phyloP scores from a whole-genome alignment of 1,140 invertebrate genomes.

The Micrasema longulum region DNA sequence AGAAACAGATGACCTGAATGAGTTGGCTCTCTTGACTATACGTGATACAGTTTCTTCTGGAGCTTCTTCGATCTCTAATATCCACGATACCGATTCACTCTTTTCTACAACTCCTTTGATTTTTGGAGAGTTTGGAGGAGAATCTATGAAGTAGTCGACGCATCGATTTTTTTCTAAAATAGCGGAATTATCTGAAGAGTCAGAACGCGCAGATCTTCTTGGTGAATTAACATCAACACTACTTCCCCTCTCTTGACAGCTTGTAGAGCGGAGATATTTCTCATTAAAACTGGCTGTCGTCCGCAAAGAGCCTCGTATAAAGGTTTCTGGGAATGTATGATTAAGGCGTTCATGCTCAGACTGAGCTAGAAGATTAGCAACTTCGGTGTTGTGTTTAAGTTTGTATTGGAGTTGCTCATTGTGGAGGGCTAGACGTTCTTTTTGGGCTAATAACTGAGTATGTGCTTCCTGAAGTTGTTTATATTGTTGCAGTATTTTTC shows the following conservation, averaged over 20 bases:
- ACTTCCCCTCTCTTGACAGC: conserved; percentile 37
- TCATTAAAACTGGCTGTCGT: conserved; percentile 53
- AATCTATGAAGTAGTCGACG: conserved; percentile 54
- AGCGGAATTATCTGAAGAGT: conserved; percentile 34
- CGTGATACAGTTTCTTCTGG: conserved; percentile 73
- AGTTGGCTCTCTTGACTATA: conserved; percentile 69
- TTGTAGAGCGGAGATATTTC: conserved; percentile 45
- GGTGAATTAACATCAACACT: conserved; percentile 39
- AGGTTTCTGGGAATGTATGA: conserved; percentile 44
- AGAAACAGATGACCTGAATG: conserved; percentile 65
- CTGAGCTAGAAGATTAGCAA: conserved; percentile 60
- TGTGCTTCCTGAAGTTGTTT: conserved; percentile 77
- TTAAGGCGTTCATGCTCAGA: conserved; percentile 36
- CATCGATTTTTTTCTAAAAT: conserved; percentile 35
- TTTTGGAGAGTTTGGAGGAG: conserved; percentile 72
- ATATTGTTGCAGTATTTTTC: conserved; percentile 73
- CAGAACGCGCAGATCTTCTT: conserved; percentile 35
- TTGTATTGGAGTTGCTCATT: conserved; percentile 91
- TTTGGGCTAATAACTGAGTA: conserved; percentile 80
- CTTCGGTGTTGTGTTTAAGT: conserved; percentile 81
- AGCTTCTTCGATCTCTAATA: conserved; percentile 80
- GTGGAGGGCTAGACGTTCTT: conserved; percentile 79
- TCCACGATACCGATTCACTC: conserved; percentile 85
- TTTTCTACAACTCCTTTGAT: conserved; percentile 86
- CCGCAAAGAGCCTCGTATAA: conserved; percentile 37